Evolutionary conservation across 2,888 invertebrate genomes (phyloP), one percentile per base, ranked within the genome.

Genomic region (Agrilus cyanescens): DNA sequence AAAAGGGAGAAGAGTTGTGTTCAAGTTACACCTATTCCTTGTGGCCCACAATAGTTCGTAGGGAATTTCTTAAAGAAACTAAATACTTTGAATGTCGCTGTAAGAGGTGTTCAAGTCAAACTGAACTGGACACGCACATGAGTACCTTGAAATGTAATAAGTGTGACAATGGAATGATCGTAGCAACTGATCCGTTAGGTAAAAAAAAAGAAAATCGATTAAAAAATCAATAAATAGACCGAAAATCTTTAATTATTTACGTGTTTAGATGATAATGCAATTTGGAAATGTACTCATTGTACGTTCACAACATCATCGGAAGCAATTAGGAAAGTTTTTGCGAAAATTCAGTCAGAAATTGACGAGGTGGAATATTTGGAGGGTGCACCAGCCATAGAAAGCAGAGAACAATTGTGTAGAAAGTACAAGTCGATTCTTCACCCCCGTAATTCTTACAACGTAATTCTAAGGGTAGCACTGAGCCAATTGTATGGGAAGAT

Each of bases 1-100:
- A 75, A 31, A 70, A 74, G 36, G 82, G 78, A 1, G 74, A 74
- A 3, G 74, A 78, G 52, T 67, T 89, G 15, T 75, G 76, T 53
- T 75, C 84, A 46, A 81, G 82, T 51, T 89, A 90, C 64, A 85
- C 87, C 0, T 78, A 85, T 59, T 76, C 80, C 0, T 62, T 89
- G 14, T 75, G 80, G 42, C 85, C 84, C 1, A 89, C 89, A 0
- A 57, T 79, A 12, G 65, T 78, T 31, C 72, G 90, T 0, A 74
- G 86, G 37, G 76, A 77, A 49, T 78, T 76, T 59, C 68, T 90
- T 3, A 68, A 71, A 40, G 76, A 80, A 56, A 81, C 85, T 20
- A 89, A 89, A 70, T 84, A 81, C 65, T 90, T 90, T 62, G 72
- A 73, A 13, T 90, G 89, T 62, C 73, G 72, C 25, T 90, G 89